Evolutionary conservation across 2,888 invertebrate species (phyloP).

Genomic region (Erpobdella octoculata): DNA sequence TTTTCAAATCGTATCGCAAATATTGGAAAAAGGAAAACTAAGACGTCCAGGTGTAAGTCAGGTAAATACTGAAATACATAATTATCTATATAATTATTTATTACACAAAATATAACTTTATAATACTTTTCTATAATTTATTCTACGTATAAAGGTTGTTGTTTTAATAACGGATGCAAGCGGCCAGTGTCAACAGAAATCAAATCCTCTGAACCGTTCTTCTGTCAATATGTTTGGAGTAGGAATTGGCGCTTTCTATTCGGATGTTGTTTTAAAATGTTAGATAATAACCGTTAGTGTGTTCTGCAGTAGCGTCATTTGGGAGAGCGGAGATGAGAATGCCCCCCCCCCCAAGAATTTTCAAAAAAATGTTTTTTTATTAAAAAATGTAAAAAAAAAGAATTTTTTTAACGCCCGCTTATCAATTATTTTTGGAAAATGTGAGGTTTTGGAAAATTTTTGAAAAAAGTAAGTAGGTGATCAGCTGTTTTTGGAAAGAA

Average conservation of each 20-base stretch:
- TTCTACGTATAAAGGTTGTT: neutral
- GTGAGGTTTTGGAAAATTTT: no score
- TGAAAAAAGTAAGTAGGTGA: no score
- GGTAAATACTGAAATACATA: no score
- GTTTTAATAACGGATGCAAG: neutral
- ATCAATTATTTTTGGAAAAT: no score
- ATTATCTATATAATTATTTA: neutral
- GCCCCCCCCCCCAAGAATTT: no score
- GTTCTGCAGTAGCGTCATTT: no score
- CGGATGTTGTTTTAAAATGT: neutral
- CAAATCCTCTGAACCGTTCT: neutral
- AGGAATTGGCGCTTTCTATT: neutral
- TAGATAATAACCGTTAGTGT: neutral
- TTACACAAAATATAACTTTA: neutral
- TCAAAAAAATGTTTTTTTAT: no score
- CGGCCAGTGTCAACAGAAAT: neutral
- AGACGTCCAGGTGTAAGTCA: slow-evolving; percentile 28
- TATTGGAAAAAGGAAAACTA: slow-evolving; percentile 25
- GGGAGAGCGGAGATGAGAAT: no score
- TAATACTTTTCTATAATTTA: no score
- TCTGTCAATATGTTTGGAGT: neutral
- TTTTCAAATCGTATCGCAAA: slow-evolving; percentile 18
- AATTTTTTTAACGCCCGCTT: no score
- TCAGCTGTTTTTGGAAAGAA: no score
- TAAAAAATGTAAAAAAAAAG: no score